Evolutionary conservation across 2,888 invertebrate species (phyloP).

Genomic region (Hartigia nigra): DNA sequence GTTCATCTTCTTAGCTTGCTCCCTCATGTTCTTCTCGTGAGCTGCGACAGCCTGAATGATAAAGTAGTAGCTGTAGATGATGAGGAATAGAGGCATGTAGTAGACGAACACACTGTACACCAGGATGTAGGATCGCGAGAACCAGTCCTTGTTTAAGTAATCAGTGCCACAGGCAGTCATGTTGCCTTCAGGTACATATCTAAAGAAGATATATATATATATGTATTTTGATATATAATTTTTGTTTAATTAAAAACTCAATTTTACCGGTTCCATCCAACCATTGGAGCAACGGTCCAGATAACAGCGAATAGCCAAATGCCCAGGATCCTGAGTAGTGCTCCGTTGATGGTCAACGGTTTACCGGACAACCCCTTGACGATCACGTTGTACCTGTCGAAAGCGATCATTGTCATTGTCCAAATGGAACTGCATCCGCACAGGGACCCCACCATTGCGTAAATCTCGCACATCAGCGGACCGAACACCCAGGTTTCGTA

Average conservation of each 20-base stretch:
- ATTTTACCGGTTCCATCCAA: slow-evolving; percentile 84
- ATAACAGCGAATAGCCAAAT: slow-evolving; percentile 82
- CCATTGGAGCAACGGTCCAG: slow-evolving; percentile 87
- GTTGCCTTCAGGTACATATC: slow-evolving; percentile 94
- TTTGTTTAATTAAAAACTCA: not conserved
- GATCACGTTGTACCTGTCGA: slow-evolving; percentile 94
- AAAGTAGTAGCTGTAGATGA: slow-evolving; percentile 89
- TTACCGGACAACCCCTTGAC: slow-evolving; percentile 90
- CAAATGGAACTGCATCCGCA: slow-evolving; percentile 93
- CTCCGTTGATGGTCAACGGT: slow-evolving; percentile 85
- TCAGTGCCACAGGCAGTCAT: slow-evolving; percentile 94
- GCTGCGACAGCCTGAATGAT: slow-evolving; percentile 83
- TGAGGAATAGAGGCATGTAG: slow-evolving; percentile 79
- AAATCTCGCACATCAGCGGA: slow-evolving; percentile 87
- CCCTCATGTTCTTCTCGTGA: slow-evolving; percentile 88
- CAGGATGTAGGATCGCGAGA: slow-evolving; percentile 83
- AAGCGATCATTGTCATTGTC: slow-evolving; percentile 92
- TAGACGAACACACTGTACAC: slow-evolving; percentile 84
- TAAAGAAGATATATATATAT: not conserved
- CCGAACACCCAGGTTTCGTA: slow-evolving; percentile 75
- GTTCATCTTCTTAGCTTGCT: slow-evolving; percentile 95
- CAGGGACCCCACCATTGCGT: slow-evolving; percentile 87
- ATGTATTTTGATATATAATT: not conserved
- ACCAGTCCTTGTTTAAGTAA: slow-evolving; percentile 80
- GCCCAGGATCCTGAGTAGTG: slow-evolving; percentile 79